A percentile compares a stretch with the other conserved stretches of the same genome.
These are phyloP conservation scores for Timema cristinae DNA, from an alignment of 2,888 invertebrate species.

Conservation along the genomic window DNA sequence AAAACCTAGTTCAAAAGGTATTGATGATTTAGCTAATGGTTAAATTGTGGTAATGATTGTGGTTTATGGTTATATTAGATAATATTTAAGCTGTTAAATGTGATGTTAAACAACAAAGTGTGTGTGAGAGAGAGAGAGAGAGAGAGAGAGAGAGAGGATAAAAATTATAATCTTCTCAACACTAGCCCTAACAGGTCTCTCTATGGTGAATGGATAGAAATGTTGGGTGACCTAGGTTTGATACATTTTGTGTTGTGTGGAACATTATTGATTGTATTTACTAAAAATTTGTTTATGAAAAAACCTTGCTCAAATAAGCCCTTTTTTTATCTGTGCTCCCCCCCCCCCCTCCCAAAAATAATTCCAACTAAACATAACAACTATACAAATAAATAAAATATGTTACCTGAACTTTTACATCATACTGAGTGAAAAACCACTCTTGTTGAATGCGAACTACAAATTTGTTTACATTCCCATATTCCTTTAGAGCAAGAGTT, in stretches of 20 bases:
- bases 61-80: neutral
- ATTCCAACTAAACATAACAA: neutral
- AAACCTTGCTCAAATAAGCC: too few relatives aligned
- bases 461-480: conserved; percentile 71
- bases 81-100: neutral
- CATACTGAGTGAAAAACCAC: conserved; percentile 77
- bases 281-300: too few relatives aligned
- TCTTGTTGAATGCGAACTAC: conserved; percentile 71
- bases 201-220: too few relatives aligned
- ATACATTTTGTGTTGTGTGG: too few relatives aligned
- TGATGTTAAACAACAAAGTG: neutral
- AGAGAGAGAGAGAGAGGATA: too few relatives aligned
- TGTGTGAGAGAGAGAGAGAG: neutral
- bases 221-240: too few relatives aligned
- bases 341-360: too few relatives aligned
- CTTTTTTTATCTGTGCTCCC: too few relatives aligned
- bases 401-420: conserved; percentile 73
- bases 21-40: neutral
- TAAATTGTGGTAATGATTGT: neutral
- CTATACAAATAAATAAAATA: neutral
- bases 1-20: neutral
- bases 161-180: too few relatives aligned
- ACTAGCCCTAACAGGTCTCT: too few relatives aligned
- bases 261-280: too few relatives aligned
- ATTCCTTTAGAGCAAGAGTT: conserved; percentile 61